Percentiles rank a stretch among this genome's conserved stretches.
These are phyloP conservation scores for Ivindomyrus marchei DNA, from an alignment of 2,113 vertebrate genomes.

Conservation along the genomic window DNA sequence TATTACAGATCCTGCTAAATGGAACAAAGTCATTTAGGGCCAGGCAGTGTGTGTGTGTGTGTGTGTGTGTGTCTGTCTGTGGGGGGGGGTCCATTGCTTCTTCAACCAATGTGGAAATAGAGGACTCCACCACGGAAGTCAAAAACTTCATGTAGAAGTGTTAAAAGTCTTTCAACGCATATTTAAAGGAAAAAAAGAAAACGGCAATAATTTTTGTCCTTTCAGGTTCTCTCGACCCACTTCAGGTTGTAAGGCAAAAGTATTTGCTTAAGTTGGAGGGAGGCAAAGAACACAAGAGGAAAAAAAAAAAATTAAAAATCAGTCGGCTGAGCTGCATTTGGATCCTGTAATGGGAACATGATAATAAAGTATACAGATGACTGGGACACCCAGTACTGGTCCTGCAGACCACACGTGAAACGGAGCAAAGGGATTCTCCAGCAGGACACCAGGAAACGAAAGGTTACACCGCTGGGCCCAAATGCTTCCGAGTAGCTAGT, in stretches of 20 bases:
- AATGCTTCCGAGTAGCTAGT: conserved; percentile 20
- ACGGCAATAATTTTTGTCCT: neutral
- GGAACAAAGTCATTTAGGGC: neutral
- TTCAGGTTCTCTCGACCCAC: neutral
- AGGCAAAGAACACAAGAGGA: neutral
- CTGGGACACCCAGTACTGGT: neutral
- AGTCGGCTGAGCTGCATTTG: neutral
- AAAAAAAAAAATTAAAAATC: neutral
- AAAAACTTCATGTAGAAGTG: neutral
- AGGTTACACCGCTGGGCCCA: conserved; percentile 12
- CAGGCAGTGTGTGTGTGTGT: neutral
- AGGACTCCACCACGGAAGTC: neutral
- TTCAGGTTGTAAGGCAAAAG: conserved; percentile 3
- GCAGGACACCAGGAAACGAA: conserved; percentile 1
- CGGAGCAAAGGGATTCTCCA: conserved; percentile 1
- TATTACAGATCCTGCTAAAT: neutral
- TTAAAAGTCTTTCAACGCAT: neutral
- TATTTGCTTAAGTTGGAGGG: neutral
- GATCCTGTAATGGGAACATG: neutral
- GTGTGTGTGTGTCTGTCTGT: neutral
- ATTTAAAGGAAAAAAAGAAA: neutral
- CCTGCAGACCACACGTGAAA: neutral
- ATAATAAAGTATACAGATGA: neutral
- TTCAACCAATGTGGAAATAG: neutral
- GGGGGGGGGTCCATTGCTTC: neutral